Evolutionary conservation across 2,888 invertebrate genomes (phyloP).

Genomic region (Pemphredon lugubris): DNA sequence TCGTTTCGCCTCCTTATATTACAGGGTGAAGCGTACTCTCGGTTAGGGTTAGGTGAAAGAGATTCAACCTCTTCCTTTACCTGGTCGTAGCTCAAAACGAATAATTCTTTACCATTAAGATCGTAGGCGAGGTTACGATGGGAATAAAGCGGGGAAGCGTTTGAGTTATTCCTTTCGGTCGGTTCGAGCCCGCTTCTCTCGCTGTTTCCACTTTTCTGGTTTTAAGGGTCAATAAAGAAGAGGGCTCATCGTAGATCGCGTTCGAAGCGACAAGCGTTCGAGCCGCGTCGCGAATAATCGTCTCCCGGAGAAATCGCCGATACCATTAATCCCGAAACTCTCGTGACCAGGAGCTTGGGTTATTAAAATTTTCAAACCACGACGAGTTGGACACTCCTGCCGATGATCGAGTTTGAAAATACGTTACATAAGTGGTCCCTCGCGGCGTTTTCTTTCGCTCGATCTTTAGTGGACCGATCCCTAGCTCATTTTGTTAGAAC

Average conservation of each 20-base stretch:
- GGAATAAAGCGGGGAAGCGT: conserved; percentile 2
- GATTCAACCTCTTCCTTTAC: no score
- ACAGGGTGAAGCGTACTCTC: no score
- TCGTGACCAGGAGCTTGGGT: no score
- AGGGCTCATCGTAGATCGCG: neutral
- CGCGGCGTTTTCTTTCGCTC: no score
- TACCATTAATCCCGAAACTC: neutral
- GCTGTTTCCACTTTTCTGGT: neutral
- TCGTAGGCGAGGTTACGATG: neutral
- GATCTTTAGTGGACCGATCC: no score
- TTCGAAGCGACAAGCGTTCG: neutral
- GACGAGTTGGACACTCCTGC: no score
- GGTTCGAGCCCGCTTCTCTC: conserved; percentile 18
- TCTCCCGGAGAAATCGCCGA: neutral
- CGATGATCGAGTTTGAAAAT: no score
- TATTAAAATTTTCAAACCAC: no score
- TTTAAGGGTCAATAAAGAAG: neutral
- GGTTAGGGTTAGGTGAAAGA: no score
- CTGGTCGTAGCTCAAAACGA: neutral
- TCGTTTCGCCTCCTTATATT: neutral
- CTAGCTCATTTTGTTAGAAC: no score
- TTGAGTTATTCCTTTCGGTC: conserved; percentile 29
- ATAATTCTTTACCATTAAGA: conserved; percentile 24
- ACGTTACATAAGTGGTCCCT: no score
- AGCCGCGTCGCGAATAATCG: neutral